A percentile compares a stretch with the other conserved stretches of the same genome.
Evolutionary conservation across 2,888 invertebrate genomes (phyloP).

Genomic region (Lasioglossum morio): DNA sequence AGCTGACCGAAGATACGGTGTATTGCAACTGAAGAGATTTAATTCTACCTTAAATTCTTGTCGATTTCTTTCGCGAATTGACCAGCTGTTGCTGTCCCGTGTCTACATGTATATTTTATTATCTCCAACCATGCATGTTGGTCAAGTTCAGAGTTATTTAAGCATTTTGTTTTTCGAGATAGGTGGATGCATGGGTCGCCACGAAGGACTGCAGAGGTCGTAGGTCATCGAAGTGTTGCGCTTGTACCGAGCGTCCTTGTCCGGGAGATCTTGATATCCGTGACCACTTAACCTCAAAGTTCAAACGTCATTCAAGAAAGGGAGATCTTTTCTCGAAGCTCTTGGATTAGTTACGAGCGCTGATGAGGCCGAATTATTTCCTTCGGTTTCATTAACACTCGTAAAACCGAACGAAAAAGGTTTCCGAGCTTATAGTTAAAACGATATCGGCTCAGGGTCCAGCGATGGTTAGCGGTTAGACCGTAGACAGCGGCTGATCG

Average conservation of each 20-base stretch:
- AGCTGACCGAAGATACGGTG: not conserved
- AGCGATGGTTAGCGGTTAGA: not conserved
- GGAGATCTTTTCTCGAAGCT: conserved; percentile 6
- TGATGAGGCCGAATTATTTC: conserved; percentile 1
- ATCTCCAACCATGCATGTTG: conserved; percentile 22
- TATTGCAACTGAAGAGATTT: not conserved
- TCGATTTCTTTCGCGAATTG: conserved; percentile 35
- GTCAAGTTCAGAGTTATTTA: conserved; percentile 53
- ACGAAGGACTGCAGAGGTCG: conserved; percentile 50
- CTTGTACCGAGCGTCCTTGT: conserved; percentile 62
- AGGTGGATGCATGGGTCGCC: conserved; percentile 36
- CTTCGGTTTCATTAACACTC: not conserved
- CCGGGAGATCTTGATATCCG: conserved; percentile 68
- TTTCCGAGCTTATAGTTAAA: not conserved
- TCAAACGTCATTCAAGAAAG: conserved; percentile 62
- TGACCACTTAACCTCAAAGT: conserved; percentile 61
- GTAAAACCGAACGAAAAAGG: conserved; percentile 5
- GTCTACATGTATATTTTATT: conserved; percentile 47
- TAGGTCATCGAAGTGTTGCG: conserved; percentile 58
- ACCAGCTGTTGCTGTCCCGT: conserved; percentile 40
- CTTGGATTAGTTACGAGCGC: not conserved
- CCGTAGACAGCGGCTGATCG: not conserved
- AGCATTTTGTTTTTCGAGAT: conserved; percentile 60
- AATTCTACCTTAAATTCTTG: conserved; percentile 17
- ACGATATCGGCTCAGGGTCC: not conserved